phyloP scores from a whole-genome alignment of 2,797 vertebrate genomes.

The Typhlichthys eigenmanni region DNA sequence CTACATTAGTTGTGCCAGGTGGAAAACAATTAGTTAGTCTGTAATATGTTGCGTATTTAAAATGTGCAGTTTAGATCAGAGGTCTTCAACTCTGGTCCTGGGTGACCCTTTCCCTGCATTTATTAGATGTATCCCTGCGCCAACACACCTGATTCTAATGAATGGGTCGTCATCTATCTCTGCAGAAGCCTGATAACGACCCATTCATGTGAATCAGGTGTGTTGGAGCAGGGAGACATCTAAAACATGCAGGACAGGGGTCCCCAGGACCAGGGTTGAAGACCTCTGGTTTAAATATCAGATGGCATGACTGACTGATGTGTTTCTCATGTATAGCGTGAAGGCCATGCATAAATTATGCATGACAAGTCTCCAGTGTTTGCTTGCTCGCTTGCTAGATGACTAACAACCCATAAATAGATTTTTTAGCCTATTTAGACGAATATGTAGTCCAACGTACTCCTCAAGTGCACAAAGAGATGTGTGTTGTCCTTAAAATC shows the following conservation, averaged over 20 bases:
- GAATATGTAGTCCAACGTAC: no score
- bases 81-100: no score
- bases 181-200: no score
- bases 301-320: slow-evolving; percentile 61
- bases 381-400: slow-evolving; percentile 12
- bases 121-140: no score
- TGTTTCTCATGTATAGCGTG: slow-evolving; percentile 64
- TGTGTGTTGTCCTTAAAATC: no score
- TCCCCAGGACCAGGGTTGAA: not conserved
- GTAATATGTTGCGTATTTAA: slow-evolving; percentile 6
- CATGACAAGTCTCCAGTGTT: slow-evolving; percentile 36
- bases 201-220: no score
- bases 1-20: not conserved
- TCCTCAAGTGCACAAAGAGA: no score
- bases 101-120: no score
- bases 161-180: no score
- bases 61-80: slow-evolving; percentile 7
- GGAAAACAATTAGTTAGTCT: slow-evolving; percentile 21
- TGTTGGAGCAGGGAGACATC: no score
- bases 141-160: no score
- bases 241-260: no score
- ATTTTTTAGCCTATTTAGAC: not conserved
- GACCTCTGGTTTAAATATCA: slow-evolving; percentile 25
- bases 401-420: not conserved
- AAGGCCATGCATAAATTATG: slow-evolving; percentile 66